Evolutionary conservation across 2,888 invertebrate species (phyloP), one percentile per base, ranked within the genome.

Genomic region (Hypselothyrea guttata): DNA sequence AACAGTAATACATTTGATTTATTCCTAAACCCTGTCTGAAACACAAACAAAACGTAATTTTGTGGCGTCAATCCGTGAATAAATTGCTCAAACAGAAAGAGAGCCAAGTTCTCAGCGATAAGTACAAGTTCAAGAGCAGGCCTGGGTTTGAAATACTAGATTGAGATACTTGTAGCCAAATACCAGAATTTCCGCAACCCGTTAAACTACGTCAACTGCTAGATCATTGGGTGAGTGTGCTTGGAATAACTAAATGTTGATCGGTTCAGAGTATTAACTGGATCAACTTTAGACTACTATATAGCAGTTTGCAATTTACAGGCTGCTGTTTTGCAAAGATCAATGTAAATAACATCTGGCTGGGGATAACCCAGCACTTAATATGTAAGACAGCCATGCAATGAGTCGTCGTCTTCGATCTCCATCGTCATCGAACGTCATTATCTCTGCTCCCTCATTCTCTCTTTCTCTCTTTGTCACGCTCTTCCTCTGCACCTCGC

Each of bases 71-170:
- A 47, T 37, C 12, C 15, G 12, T 52, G 28, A 42, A 56, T 69
- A 73, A 56, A 63, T 61, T 56, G 35, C 42, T 48, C 28, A 68
- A 73, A 52, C 59, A 58, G 5, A 22, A 22, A 22, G 22, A 22
- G 22, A 22, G 22, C 22, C n/a, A n/a, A n/a, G n/a, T n/a, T n/a
- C n/a, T n/a, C n/a, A 64, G 30, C 22, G 33, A 54, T 63, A 42
- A 44, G 37, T 9, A 15, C 28, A 44, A 31, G 18, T 18, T 31
- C 35, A 35, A 22, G 47, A 57, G 13, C 40, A 27, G 18, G 34
- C 34, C 15, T 22, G 12, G 11, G 38, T 5, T 12, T 9, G 16
- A 37, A n/a, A n/a, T n/a, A n/a, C n/a, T n/a, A 37, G 28, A 47
- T 12, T 22, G 15, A 22, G 3, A 4, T 22, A 22, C 22, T 22